Percentiles rank a stretch among this genome's conserved stretches.
phyloP scores from a whole-genome alignment of 2,888 invertebrate genomes.

The Aleiodes leptofemur region DNA sequence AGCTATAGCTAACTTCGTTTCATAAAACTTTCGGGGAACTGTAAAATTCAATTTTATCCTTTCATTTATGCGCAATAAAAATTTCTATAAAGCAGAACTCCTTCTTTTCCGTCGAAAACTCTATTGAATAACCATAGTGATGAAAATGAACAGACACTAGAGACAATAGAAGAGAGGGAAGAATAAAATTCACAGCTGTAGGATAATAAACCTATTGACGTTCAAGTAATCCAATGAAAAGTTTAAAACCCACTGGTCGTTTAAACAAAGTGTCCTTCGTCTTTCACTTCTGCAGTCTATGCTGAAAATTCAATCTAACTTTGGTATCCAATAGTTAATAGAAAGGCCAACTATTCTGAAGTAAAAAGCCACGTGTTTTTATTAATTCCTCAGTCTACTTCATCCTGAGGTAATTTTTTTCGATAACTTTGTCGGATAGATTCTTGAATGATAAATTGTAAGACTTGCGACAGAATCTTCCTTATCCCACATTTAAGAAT shows the following conservation, averaged over 20 bases:
- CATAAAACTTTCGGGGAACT: background rate
- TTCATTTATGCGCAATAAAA: slow-evolving; percentile 5
- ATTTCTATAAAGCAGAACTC: background rate
- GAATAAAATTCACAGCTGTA: slow-evolving; percentile 3
- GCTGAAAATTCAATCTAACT: slow-evolving; percentile 49
- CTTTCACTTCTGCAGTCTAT: slow-evolving; percentile 21
- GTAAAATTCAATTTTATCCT: slow-evolving; percentile 2
- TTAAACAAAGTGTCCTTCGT: slow-evolving; percentile 40
- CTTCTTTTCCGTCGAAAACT: background rate
- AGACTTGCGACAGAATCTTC: background rate
- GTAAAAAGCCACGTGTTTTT: slow-evolving; percentile 16
- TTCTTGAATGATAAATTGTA: background rate
- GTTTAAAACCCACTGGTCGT: slow-evolving; percentile 28
- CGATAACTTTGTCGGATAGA: slow-evolving; percentile 1
- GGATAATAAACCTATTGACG: slow-evolving; percentile 11
- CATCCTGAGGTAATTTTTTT: slow-evolving; percentile 5
- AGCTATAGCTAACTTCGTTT: background rate
- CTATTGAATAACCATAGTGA: too few relatives aligned
- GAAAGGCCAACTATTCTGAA: slow-evolving; percentile 37
- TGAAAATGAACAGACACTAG: background rate
- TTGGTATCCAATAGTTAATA: slow-evolving; percentile 49
- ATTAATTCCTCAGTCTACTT: background rate
- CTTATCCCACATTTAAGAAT: background rate
- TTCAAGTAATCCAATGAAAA: slow-evolving; percentile 11
- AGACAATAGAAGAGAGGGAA: background rate